These are phyloP conservation scores for Araneus ventricosus DNA, from an alignment of 1,140 invertebrate genomes.

Conservation along the genomic window DNA sequence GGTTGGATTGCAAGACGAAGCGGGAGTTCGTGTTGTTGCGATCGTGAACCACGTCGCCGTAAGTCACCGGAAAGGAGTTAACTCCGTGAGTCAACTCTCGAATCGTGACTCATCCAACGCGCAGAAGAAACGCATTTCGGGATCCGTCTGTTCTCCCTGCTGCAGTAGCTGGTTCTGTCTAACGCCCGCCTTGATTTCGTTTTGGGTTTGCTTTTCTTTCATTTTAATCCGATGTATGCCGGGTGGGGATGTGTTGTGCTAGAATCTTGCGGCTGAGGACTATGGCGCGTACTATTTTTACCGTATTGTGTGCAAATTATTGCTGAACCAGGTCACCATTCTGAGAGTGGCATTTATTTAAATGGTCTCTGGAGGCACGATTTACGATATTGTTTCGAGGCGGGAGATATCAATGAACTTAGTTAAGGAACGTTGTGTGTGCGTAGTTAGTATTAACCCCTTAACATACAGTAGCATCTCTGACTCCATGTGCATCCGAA, in stretches of 20 bases:
- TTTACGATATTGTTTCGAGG: too few species aligned
- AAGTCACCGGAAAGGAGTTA: constrained; percentile 6
- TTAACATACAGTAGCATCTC: too few species aligned
- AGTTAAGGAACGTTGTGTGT: too few species aligned
- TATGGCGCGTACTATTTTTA: too few species aligned
- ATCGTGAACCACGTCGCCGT: constrained; percentile 21
- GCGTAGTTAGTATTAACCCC: too few species aligned
- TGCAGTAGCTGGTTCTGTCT: neutral
- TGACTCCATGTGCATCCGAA: too few species aligned
- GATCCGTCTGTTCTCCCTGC: neutral
- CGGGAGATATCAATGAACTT: too few species aligned
- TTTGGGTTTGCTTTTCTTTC: neutral
- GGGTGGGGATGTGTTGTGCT: neutral
- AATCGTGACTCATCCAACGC: constrained; percentile 33
- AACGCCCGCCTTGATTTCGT: constrained; percentile 3
- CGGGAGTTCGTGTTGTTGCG: neutral
- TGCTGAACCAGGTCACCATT: too few species aligned
- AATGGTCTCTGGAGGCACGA: too few species aligned
- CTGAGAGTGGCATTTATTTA: too few species aligned
- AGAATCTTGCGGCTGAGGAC: neutral
- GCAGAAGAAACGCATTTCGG: constrained; percentile 4
- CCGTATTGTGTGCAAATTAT: too few species aligned
- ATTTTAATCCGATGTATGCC: neutral
- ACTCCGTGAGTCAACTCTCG: constrained; percentile 32
- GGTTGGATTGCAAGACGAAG: neutral